Percentiles rank a stretch among this genome's conserved stretches.
Conservation (phyloP, 2,113 vertebrate genomes). For the Struthio camelus region DNA sequence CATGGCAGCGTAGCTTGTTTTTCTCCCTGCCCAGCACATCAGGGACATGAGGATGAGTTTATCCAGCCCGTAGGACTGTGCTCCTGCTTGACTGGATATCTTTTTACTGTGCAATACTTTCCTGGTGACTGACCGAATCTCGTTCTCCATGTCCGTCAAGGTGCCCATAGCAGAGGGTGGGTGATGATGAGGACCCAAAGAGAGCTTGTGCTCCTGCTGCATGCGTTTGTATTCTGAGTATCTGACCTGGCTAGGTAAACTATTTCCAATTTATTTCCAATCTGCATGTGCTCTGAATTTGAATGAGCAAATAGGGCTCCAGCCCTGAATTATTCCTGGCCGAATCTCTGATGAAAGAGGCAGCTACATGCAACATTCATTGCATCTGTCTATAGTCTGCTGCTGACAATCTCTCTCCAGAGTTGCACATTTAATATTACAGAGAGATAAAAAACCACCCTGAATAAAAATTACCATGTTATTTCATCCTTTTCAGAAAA, state of each 20-base stretch:
- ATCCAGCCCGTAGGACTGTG: not conserved
- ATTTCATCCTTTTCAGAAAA: not conserved
- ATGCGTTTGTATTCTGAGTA: not conserved
- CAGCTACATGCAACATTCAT: not conserved
- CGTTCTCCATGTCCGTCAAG: rapidly evolving
- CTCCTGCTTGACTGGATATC: not conserved
- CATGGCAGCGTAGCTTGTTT: not conserved
- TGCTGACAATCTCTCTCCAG: not conserved
- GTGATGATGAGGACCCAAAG: not conserved
- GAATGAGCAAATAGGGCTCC: not conserved
- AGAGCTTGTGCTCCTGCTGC: not conserved
- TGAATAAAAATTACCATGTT: not conserved
- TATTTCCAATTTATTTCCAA: not conserved
- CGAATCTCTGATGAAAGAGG: not conserved
- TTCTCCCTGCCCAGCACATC: not conserved
- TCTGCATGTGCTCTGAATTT: not conserved
- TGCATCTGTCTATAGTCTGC: not conserved
- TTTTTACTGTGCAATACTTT: not conserved
- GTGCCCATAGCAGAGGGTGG: not conserved
- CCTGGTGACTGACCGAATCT: not conserved
- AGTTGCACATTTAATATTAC: not conserved
- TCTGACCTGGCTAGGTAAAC: not conserved
- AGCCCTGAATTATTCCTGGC: not conserved
- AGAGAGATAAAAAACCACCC: not conserved
- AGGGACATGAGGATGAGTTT: not conserved